A percentile compares a stretch with the other conserved stretches of the same genome.
Conservation (phyloP, 2,113 vertebrate genomes). For the Ictidomys tridecemlineatus region DNA sequence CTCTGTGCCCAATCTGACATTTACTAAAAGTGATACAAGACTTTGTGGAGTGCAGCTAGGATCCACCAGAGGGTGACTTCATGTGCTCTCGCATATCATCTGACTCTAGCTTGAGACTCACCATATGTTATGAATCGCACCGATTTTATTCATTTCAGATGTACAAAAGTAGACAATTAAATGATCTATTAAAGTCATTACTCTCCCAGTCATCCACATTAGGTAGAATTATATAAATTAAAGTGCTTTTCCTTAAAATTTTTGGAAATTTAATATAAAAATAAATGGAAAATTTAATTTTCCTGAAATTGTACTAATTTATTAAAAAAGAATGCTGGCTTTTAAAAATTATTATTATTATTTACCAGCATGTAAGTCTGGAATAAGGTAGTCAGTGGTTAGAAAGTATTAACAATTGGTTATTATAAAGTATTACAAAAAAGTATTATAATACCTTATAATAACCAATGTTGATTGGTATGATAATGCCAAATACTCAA, state of each 20-base stretch:
- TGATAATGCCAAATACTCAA: background rate
- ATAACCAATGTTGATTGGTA: too few species aligned
- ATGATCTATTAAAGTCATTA: background rate
- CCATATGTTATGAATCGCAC: background rate
- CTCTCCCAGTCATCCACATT: background rate
- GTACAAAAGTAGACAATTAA: background rate
- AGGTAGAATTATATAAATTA: background rate
- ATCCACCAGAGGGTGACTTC: background rate
- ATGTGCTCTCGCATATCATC: background rate
- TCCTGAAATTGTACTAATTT: background rate
- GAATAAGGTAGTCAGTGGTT: background rate
- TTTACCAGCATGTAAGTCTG: background rate
- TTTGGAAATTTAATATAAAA: constrained; percentile 2
- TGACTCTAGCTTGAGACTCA: background rate
- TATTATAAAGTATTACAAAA: too few species aligned
- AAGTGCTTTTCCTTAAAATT: background rate
- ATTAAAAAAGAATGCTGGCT: background rate
- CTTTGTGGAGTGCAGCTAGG: background rate
- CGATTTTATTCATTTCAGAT: constrained; percentile 62
- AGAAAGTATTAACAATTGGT: background rate
- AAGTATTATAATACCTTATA: too few species aligned
- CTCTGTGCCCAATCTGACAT: background rate
- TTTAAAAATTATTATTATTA: background rate
- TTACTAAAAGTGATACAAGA: background rate
- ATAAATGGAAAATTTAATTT: background rate